Evolutionary conservation across 2,888 invertebrate species (phyloP), one percentile per base, ranked within the genome.

Genomic region (Pachycephus smyrnensis): DNA sequence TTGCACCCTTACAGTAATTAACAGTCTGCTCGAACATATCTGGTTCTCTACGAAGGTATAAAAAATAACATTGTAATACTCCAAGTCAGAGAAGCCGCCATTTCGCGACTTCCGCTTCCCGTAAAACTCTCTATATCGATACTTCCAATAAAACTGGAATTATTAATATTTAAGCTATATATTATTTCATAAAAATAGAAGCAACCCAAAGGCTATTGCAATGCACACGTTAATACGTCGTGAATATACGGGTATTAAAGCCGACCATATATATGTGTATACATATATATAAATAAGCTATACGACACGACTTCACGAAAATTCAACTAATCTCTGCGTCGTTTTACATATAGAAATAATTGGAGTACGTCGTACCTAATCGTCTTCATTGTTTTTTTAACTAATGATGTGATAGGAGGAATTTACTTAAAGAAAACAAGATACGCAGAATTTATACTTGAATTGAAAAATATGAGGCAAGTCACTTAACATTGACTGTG

Each of bases 131-230:
- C 23, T 88, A 87, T 88, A 88, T 86, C 84, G 86, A 88, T 87
- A 85, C 81, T 90, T 91, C 90, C 90, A 91, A 89, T 91, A 91
- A 91, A 91, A 91, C 90, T 91, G 91, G 91, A 91, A 90, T 88
- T 83, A 84, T 86, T 85, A 80, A 88, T 86, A 86, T 86, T 83
- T 85, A 83, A 80, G 82, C 83, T 86, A 86, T 84, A 86, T 86
- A 85, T 85, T 87, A 89, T 86, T 87, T 84, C 83, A 86, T 88
- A 89, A 89, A 89, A 89, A 89, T 86, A 89, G 85, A 87, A 89
- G 85, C 85, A 88, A 89, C 84, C 86, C 85, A 89, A 87, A 86
- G 83, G 84, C 87, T 89, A 88, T 88, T 88, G 87, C 86, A 86
- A 85, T 88, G 84, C 82, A 84, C 82, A 82, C 81, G 35, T 74